A percentile compares a stretch with the other conserved stretches of the same genome.
phyloP scores from a whole-genome alignment of 2,888 invertebrate species.

The Mythimna vitellina region DNA sequence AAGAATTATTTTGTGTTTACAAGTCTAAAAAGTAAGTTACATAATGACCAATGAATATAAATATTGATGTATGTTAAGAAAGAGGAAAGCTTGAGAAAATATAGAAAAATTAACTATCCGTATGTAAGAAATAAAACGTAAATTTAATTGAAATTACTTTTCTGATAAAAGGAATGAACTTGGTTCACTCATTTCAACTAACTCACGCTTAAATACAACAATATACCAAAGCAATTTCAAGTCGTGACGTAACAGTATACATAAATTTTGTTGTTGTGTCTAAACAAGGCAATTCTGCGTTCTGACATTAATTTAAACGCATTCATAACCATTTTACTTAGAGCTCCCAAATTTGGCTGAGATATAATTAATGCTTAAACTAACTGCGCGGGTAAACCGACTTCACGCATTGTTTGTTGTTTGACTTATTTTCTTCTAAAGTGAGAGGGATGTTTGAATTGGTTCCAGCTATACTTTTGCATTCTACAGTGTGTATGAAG shows the following conservation, averaged over 20 bases:
- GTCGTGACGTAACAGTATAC: constrained; percentile 50
- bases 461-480: constrained; percentile 21
- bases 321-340: constrained; percentile 65
- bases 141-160: not conserved
- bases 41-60: not conserved
- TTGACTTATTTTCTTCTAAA: constrained; percentile 42
- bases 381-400: constrained; percentile 33
- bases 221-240: constrained; percentile 55
- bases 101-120: no score
- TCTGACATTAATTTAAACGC: constrained; percentile 78
- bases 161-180: not conserved
- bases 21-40: not conserved
- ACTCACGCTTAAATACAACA: constrained; percentile 34
- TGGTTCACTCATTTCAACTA: constrained; percentile 21
- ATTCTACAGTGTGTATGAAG: constrained; percentile 16
- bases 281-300: constrained; percentile 78
- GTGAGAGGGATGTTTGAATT: constrained; percentile 21
- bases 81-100: not conserved
- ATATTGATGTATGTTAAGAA: not conserved
- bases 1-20: no score
- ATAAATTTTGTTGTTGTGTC: constrained; percentile 69
- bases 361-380: constrained; percentile 58
- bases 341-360: constrained; percentile 61
- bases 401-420: constrained; percentile 44
- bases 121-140: not conserved